phyloP scores from a whole-genome alignment of 1,140 invertebrate genomes.

The Eciton burchellii region DNA sequence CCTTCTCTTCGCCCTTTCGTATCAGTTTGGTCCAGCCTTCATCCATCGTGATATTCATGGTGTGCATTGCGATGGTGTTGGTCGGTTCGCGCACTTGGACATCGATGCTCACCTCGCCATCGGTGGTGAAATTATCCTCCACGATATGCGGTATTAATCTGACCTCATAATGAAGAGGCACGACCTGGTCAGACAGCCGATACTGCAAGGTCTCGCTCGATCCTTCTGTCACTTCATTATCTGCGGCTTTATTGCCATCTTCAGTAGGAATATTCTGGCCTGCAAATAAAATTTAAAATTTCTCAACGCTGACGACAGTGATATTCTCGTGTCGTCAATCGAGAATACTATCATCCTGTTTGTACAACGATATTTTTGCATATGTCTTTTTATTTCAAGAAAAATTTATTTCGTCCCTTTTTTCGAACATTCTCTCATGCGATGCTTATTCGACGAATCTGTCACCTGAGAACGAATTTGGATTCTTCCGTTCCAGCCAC shows the following conservation, averaged over 20 bases:
- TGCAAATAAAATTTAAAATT: too few relatives aligned
- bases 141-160: constrained; percentile 30
- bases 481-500: neutral
- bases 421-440: neutral
- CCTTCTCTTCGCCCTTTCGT: neutral
- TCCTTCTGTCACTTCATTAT: neutral
- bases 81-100: constrained; percentile 31
- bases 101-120: constrained; percentile 2
- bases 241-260: neutral
- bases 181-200: constrained; percentile 12
- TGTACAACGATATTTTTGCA: too few relatives aligned
- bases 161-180: constrained; percentile 46
- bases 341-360: too few relatives aligned
- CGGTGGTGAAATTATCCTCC: neutral
- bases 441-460: neutral
- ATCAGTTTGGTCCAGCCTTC: constrained; percentile 4
- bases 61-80: neutral
- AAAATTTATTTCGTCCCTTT: too few relatives aligned
- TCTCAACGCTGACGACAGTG: neutral
- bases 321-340: too few relatives aligned
- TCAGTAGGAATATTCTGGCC: neutral
- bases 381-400: too few relatives aligned
- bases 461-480: neutral
- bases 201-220: neutral
- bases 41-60: neutral